These are phyloP conservation scores for Meriones psammophilus DNA, from an alignment of 2,797 vertebrate species.

Conservation along the genomic window DNA sequence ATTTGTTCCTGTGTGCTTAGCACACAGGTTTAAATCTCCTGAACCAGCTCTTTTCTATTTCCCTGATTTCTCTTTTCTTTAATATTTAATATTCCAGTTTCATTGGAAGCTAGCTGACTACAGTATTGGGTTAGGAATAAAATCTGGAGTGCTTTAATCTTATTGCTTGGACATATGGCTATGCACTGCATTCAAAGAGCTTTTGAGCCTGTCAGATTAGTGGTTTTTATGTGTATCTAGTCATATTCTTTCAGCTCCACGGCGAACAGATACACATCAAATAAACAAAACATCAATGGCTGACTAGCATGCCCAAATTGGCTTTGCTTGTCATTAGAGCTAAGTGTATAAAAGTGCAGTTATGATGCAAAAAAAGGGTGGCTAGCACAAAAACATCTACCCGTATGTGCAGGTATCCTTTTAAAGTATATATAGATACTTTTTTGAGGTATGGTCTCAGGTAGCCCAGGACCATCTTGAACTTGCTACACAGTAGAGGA, in stretches of 20 bases:
- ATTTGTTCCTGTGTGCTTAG: neutral
- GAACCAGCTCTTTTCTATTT: neutral
- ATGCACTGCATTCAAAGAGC: neutral
- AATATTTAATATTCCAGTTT: neutral
- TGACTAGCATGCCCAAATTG: neutral
- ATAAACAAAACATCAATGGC: neutral
- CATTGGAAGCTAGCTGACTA: neutral
- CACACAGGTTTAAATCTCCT: neutral
- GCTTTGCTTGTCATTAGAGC: neutral
- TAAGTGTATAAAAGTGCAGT: neutral
- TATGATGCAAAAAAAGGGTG: neutral
- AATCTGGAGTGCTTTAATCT: neutral
- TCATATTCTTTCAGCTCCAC: neutral
- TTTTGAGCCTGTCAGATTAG: neutral
- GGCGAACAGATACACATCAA: neutral
- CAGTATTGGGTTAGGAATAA: neutral
- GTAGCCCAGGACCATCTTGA: too few species aligned
- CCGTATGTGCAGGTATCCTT: neutral
- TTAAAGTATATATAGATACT: neutral
- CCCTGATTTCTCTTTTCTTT: neutral
- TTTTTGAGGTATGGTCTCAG: neutral
- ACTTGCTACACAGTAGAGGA: neutral
- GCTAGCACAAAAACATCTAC: neutral
- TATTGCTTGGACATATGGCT: neutral
- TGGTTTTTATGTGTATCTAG: neutral